Percentiles rank a stretch among this genome's conserved stretches.
These are phyloP conservation scores for Dendrophyllia cribrosa DNA, from an alignment of 64 coral and sea anemone genomes.

Conservation along the genomic window DNA sequence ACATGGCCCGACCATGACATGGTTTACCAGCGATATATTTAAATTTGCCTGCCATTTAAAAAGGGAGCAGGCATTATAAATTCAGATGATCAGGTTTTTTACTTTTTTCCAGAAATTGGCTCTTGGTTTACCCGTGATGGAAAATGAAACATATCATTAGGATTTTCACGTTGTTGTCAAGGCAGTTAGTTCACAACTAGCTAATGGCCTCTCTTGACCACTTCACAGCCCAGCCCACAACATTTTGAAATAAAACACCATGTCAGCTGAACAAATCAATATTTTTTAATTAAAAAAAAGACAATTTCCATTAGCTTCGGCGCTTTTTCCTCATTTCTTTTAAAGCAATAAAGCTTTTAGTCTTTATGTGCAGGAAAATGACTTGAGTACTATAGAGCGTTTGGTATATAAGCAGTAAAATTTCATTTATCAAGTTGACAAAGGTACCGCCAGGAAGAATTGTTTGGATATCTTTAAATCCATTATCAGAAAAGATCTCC, in stretches of 20 bases:
- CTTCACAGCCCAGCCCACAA: not conserved
- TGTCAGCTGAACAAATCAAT: conserved; percentile 12
- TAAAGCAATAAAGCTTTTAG: not conserved
- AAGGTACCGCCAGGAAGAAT: conserved; percentile 22
- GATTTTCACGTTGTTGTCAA: no score
- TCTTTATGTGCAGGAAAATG: not conserved
- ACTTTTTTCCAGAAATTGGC: no score
- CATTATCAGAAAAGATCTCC: conserved; percentile 15
- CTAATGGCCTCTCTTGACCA: not conserved
- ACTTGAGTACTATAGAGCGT: not conserved
- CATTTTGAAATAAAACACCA: not conserved
- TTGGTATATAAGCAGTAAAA: not conserved
- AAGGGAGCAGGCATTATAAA: no score
- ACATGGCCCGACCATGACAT: no score
- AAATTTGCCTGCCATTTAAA: no score
- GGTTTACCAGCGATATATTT: no score
- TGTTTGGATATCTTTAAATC: not conserved
- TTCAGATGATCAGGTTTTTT: no score
- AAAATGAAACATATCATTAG: no score
- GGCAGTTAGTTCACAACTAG: not conserved
- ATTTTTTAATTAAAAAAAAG: conserved; percentile 1
- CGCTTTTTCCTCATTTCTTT: not conserved
- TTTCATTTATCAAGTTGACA: not conserved
- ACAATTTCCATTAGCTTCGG: conserved; percentile 6
- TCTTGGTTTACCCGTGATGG: no score